Evolutionary conservation across 2,113 vertebrate species (phyloP).

Genomic region (Casuarius casuarius): DNA sequence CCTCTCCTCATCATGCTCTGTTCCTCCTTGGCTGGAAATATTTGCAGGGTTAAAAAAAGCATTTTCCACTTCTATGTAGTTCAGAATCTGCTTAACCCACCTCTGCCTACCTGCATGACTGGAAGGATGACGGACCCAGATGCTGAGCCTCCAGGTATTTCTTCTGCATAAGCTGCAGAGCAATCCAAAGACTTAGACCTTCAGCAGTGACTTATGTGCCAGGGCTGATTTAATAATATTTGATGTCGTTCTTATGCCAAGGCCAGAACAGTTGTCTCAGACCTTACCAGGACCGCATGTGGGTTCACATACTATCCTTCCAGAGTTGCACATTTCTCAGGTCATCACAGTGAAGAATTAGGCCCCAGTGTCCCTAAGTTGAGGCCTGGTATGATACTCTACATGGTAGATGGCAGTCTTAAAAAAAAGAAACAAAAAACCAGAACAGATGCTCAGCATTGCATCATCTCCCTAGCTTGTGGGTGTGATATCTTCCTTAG

Average conservation of each 20-base stretch:
- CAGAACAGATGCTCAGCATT: not conserved
- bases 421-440: not conserved
- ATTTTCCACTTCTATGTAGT: not conserved
- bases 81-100: not conserved
- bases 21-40: not conserved
- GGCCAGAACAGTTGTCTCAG: not conserved
- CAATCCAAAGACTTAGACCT: not conserved
- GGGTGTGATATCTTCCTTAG: not conserved
- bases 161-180: not conserved
- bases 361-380: not conserved
- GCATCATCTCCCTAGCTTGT: not conserved
- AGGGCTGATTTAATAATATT: not conserved
- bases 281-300: not conserved
- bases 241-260: not conserved
- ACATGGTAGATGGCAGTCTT: not conserved
- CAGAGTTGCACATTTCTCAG: not conserved
- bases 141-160: not conserved
- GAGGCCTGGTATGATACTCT: rapidly evolving
- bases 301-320: not conserved
- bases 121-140: not conserved
- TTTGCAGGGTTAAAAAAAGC: not conserved
- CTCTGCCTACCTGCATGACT: rapidly evolving
- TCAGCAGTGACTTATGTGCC: not conserved
- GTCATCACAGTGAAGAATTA: rapidly evolving
- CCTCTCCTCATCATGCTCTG: not conserved